A percentile compares a stretch with the other conserved stretches of the same genome.
phyloP scores from a whole-genome alignment of 2,113 vertebrate genomes.

The Henicopernis longicauda region DNA sequence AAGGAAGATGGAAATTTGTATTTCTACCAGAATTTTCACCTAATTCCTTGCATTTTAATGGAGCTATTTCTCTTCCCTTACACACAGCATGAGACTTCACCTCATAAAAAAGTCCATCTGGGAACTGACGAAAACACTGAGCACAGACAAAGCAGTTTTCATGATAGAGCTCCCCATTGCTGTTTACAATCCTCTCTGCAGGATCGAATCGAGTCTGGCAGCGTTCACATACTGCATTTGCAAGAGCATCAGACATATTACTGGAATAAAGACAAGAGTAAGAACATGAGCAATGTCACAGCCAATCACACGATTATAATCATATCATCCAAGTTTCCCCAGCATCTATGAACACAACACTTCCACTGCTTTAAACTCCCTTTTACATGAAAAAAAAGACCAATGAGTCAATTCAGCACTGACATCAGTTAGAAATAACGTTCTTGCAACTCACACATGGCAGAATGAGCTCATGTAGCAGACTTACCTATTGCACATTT shows the following conservation, averaged over 20 bases:
- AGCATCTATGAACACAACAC: neutral
- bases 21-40: neutral
- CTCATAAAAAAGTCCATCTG: slow-evolving; percentile 79
- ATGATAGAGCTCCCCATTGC: slow-evolving; percentile 74
- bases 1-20: neutral
- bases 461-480: neutral
- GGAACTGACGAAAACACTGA: slow-evolving; percentile 78
- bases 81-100: slow-evolving; percentile 27
- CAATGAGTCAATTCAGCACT: neutral
- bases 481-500: neutral
- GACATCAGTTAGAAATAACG: neutral
- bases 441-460: neutral
- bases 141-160: slow-evolving; percentile 79
- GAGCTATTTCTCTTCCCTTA: neutral
- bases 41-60: neutral
- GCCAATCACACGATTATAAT: neutral
- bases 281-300: neutral
- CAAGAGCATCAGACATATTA: slow-evolving; percentile 75
- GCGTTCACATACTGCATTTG: slow-evolving; percentile 70
- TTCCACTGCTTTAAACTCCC: neutral
- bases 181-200: slow-evolving; percentile 72
- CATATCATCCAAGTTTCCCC: neutral
- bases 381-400: neutral
- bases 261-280: slow-evolving; percentile 11
- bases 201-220: slow-evolving; percentile 71